Percentiles rank a stretch among this genome's conserved stretches.
These are phyloP conservation scores for Rhinopomastus cyanomelas DNA, from an alignment of 2,113 vertebrate species.

Conservation along the genomic window DNA sequence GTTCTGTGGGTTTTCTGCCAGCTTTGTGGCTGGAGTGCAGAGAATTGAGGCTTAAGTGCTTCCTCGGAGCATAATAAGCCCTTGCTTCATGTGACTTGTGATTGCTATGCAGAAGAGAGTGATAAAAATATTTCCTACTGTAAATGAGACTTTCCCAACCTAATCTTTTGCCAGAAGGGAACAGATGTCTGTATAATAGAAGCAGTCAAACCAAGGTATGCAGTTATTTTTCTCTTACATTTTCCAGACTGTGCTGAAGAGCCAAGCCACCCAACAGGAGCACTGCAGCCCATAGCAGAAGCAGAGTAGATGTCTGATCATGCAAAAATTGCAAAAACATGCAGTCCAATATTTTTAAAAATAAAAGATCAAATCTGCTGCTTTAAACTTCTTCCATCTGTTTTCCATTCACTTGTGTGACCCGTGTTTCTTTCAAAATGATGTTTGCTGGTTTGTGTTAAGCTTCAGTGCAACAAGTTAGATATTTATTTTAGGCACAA, in stretches of 20 bases:
- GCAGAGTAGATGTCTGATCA: background rate
- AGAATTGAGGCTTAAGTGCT: rapidly evolving
- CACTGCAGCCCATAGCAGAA: background rate
- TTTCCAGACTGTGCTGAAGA: background rate
- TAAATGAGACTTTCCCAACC: background rate
- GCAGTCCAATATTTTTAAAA: background rate
- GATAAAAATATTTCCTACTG: background rate
- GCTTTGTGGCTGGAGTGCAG: background rate
- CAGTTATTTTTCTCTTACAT: background rate
- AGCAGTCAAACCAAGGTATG: background rate
- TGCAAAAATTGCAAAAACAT: background rate
- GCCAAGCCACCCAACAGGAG: background rate
- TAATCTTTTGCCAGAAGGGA: background rate
- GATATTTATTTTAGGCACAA: background rate
- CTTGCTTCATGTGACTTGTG: background rate
- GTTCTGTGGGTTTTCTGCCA: background rate
- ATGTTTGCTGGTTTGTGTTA: background rate
- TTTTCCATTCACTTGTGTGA: background rate
- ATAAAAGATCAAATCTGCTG: background rate
- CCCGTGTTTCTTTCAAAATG: background rate
- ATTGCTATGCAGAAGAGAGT: background rate
- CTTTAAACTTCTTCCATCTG: background rate
- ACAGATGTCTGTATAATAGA: background rate
- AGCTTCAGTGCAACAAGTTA: background rate
- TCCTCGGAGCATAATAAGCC: background rate